Evolutionary conservation across 1,140 invertebrate genomes (phyloP).

Genomic region (Drosophila mauritiana): DNA sequence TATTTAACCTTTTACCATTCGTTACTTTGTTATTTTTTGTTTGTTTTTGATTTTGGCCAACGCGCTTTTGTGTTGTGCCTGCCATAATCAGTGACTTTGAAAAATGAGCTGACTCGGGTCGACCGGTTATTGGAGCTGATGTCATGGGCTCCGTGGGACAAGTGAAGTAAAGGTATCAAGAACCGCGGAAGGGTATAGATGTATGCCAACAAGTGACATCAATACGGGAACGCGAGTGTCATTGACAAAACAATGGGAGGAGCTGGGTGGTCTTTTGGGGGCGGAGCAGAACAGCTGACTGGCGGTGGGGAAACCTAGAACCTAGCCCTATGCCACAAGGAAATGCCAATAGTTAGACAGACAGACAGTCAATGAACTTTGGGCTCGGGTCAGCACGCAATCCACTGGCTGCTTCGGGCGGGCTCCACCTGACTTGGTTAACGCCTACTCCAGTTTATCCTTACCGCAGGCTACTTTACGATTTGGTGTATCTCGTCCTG

Average conservation of each 20-base stretch:
- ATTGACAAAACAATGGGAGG: constrained; percentile 74
- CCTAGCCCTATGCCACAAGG: constrained; percentile 19
- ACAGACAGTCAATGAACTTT: constrained; percentile 78
- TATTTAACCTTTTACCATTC: constrained; percentile 32
- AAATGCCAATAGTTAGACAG: constrained; percentile 57
- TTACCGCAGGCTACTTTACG: constrained; percentile 40
- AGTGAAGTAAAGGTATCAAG: constrained; percentile 24
- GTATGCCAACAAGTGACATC: constrained; percentile 58
- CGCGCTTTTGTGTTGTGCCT: constrained; percentile 30
- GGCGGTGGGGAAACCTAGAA: background rate
- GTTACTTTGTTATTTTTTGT: constrained; percentile 50
- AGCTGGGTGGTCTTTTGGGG: constrained; percentile 3
- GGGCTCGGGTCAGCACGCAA: constrained; percentile 61
- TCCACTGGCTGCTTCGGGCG: constrained; percentile 9
- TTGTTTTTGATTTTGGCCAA: constrained; percentile 32
- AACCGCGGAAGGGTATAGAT: constrained; percentile 48
- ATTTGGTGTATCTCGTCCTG: constrained; percentile 22
- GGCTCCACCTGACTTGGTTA: constrained; percentile 30
- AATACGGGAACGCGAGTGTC: constrained; percentile 31
- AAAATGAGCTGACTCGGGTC: constrained; percentile 65
- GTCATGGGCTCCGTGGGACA: constrained; percentile 54
- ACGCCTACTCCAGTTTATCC: constrained; percentile 53
- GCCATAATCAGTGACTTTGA: constrained; percentile 69
- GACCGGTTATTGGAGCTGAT: constrained; percentile 79
- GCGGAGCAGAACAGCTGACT: constrained; percentile 63